Evolutionary conservation across 1,140 invertebrate species (phyloP), one percentile per base, ranked within the genome.

Genomic region (Zeugodacus cucurbitae): DNA sequence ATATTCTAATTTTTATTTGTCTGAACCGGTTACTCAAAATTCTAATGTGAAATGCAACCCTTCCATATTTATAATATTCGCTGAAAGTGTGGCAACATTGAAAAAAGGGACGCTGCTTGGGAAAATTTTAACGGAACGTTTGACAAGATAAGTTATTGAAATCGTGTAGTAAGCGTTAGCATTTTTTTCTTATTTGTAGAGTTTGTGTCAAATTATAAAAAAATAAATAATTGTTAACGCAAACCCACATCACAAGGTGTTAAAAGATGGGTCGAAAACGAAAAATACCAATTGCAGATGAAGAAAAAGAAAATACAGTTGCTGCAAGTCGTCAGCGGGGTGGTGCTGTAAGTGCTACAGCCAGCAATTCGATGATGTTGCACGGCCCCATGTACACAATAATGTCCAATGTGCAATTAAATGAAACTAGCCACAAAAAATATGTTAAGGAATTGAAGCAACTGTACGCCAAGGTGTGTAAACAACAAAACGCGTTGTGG

Each of bases 401-500:
- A 91, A 95, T 96, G 90, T 93, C 94, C 88, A 95, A 94, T 88
- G 95, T 95, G 37, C 95, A 96, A 90, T 94, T 94, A 62, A 95
- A 95, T 90, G 94, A 95, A 88, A 95, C 95, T 32, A 94, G 94
- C 89, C 95, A 96, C 91, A 95, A 95, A 89, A 95, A 94, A 89
- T 95, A 95, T 89, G 92, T 94, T 5, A 96, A 95, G 89, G 95
- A 95, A 91, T 91, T 96, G 90, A 94, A 92, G 59, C 94, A 95
- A 90, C 89, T 95, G 11, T 95, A 95, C 89, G 93, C 94, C 88
- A 94, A 94, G 93, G 95, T 95, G 86, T 89, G 87, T 89, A 29
- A 44, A 48, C 10, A 34, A 10, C 6, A 20, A 58, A 1, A 54
- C 22, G 5, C 32, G 14, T 8, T 17, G 0, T 17, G 0, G 41